phyloP scores from a whole-genome alignment of 2,113 vertebrate genomes.

The Guaruba guarouba region DNA sequence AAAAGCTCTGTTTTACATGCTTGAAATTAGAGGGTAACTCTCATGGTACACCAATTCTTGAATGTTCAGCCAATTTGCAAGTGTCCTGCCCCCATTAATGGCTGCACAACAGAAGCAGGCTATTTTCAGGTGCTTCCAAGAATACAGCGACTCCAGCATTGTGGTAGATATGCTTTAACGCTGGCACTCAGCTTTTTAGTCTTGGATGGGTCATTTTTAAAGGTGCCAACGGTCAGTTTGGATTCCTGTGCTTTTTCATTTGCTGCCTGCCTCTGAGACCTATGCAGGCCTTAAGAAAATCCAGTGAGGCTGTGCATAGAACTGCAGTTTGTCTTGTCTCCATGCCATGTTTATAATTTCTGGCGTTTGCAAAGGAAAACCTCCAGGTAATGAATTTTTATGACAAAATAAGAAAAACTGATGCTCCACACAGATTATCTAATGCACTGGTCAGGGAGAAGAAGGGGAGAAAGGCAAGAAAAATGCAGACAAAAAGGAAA shows the following conservation, averaged over 20 bases:
- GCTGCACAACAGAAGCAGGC: background rate
- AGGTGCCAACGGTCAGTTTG: background rate
- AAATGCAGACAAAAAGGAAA: background rate
- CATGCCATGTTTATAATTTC: background rate
- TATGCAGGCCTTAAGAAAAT: background rate
- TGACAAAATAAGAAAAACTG: background rate
- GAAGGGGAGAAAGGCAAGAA: background rate
- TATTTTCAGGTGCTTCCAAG: background rate
- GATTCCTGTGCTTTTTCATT: background rate
- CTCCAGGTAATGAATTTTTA: background rate
- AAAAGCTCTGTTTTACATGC: constrained; percentile 26
- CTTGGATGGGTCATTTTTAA: background rate
- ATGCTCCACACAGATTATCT: background rate
- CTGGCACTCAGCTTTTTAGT: background rate
- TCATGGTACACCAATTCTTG: background rate
- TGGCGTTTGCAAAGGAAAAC: background rate
- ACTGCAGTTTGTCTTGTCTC: background rate
- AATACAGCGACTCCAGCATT: background rate
- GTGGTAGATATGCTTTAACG: background rate
- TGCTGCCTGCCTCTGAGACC: background rate
- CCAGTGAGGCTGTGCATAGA: background rate
- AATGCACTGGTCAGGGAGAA: background rate
- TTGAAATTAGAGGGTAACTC: constrained; percentile 28
- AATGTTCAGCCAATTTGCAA: constrained; percentile 10
- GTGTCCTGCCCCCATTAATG: constrained; percentile 11